phyloP scores from a whole-genome alignment of 2,888 invertebrate species.

The Chydorus sphaericus region DNA sequence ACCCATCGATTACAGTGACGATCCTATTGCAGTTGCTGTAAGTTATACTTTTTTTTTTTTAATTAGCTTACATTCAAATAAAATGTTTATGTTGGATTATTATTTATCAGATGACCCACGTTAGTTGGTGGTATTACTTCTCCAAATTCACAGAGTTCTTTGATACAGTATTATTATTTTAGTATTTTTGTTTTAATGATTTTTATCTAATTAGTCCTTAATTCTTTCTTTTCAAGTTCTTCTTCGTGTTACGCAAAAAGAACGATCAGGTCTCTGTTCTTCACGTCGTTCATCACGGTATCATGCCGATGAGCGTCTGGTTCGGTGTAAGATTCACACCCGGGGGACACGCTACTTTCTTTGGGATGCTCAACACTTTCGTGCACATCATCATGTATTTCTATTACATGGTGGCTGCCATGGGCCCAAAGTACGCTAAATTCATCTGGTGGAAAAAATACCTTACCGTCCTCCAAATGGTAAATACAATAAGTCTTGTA shows the following conservation, averaged over 20 bases:
- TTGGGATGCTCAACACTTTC: neutral
- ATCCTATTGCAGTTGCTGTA: slow-evolving; percentile 49
- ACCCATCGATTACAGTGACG: neutral
- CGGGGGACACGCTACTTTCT: neutral
- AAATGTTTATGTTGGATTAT: no score
- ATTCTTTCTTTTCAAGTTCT: slow-evolving; percentile 41
- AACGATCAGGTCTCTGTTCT: neutral
- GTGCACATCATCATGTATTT: neutral
- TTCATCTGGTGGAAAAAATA: neutral
- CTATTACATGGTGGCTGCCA: neutral
- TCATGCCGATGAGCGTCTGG: neutral
- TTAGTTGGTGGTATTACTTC: neutral
- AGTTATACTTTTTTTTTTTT: slow-evolving; percentile 33
- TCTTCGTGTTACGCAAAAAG: neutral
- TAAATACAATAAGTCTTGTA: slow-evolving; percentile 29
- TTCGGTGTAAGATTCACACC: neutral
- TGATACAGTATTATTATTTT: slow-evolving; percentile 30
- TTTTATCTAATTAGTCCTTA: neutral
- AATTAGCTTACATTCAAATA: no score
- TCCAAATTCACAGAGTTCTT: neutral
- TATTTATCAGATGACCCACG: neutral
- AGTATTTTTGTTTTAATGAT: neutral
- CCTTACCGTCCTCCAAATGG: slow-evolving; percentile 25
- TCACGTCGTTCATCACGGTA: neutral
- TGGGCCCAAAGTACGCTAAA: neutral